Base-by-base conservation (phyloP, 2,888 invertebrate genomes). In the Cosmorhoe ocellata region DNA sequence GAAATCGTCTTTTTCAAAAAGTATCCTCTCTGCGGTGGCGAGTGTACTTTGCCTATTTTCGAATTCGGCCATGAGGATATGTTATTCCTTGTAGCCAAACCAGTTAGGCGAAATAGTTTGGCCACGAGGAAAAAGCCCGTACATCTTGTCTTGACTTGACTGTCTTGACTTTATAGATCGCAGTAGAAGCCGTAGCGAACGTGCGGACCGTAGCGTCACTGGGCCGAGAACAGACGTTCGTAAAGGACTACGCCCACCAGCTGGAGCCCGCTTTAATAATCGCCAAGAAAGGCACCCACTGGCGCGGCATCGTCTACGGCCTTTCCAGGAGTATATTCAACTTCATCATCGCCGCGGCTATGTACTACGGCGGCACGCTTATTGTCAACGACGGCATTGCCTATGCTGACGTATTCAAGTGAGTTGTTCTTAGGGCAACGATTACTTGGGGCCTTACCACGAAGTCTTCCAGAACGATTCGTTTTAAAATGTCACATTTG, bases 111-210 rank as follows among this genome's bases (percentile, higher is more conserved):
- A n/a, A n/a, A n/a, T n/a, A n/a, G n/a, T n/a, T n/a, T n/a, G n/a
- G n/a, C n/a, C n/a, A n/a, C n/a, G n/a, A n/a, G n/a, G n/a, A n/a
- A n/a, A n/a, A n/a, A n/a, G n/a, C n/a, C n/a, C n/a, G n/a, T n/a
- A n/a, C n/a, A n/a, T n/a, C n/a, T n/a, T n/a, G n/a, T n/a, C n/a
- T n/a, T n/a, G n/a, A n/a, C n/a, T n/a, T n/a, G n/a, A n/a, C n/a
- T n/a, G n/a, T n/a, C n/a, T n/a, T n/a, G n/a, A n/a, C n/a, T 13
- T 47, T 50, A 6, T 26, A 93, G 93, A 87, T 95, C 51, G 94
- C 95, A 3, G 94, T 95, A 9, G 96, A 96, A 79, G 95, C 94
- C 1, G 94, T 96, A 1, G 91, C 93, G 4, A 95, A 95, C 66
- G 93, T 96, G 5, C 91, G 95, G 31, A 96, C 96, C 0, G 95